These are phyloP conservation scores for Noctua pronuba DNA, from an alignment of 2,888 invertebrate genomes.

Conservation along the genomic window DNA sequence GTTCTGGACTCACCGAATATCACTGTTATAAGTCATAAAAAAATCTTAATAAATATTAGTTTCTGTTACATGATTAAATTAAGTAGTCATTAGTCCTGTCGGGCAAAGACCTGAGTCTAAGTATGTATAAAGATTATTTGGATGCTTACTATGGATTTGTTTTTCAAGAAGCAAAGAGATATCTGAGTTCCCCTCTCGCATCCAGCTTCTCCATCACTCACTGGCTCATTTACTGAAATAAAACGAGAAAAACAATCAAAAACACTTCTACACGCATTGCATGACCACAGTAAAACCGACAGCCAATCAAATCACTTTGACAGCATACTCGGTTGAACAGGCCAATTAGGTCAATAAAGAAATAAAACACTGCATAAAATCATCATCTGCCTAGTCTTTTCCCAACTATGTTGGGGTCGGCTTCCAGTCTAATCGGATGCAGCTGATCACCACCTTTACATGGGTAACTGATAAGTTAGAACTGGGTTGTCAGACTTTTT, in stretches of 20 bases:
- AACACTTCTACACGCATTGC: not conserved
- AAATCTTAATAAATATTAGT: not conserved
- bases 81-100: not conserved
- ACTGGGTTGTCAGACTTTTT: no score
- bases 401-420: no score
- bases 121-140: not conserved
- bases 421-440: no score
- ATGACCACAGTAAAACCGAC: not conserved
- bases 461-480: no score
- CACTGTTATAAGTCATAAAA: not conserved
- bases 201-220: conserved; percentile 22
- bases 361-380: no score
- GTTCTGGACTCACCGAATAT: not conserved
- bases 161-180: conserved; percentile 15
- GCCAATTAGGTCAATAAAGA: not conserved
- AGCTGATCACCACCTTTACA: no score
- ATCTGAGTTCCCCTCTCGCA: conserved; percentile 29
- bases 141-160: conserved; percentile 14
- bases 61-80: not conserved
- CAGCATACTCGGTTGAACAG: not conserved
- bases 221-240: conserved; percentile 29
- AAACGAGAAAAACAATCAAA: not conserved
- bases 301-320: not conserved
- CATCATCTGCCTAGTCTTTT: no score
- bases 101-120: not conserved